A percentile compares a stretch with the other conserved stretches of the same genome.
Evolutionary conservation across 1,140 invertebrate genomes (phyloP).

Genomic region (Danaus melanippus): DNA sequence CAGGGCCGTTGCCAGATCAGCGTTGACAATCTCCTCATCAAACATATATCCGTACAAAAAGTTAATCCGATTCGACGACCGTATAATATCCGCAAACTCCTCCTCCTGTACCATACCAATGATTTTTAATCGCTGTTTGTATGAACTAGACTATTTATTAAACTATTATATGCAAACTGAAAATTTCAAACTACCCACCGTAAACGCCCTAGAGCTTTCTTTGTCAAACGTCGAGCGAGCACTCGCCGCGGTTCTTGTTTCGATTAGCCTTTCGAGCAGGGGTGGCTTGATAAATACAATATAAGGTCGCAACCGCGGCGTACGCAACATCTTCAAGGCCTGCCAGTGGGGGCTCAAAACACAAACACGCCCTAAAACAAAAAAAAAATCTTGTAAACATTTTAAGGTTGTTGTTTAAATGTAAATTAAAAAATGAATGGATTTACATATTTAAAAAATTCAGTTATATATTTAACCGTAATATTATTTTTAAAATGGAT

Average conservation of each 20-base stretch:
- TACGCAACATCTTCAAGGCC: slow-evolving; percentile 93
- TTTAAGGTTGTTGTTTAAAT: too few species aligned
- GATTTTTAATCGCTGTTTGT: neutral
- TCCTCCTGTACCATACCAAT: slow-evolving; percentile 81
- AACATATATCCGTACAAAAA: slow-evolving; percentile 96
- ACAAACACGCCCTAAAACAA: slow-evolving; percentile 78
- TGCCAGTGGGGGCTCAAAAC: slow-evolving; percentile 97
- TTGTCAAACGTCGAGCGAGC: slow-evolving; percentile 94
- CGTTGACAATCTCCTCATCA: slow-evolving; percentile 94
- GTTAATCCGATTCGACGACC: slow-evolving; percentile 91
- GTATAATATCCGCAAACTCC: slow-evolving; percentile 92
- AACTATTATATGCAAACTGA: too few species aligned
- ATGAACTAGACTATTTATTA: too few species aligned
- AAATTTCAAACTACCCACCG: slow-evolving; percentile 72
- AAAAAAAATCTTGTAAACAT: too few species aligned
- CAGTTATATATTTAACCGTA: too few species aligned
- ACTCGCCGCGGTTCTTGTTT: slow-evolving; percentile 84
- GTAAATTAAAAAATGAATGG: too few species aligned
- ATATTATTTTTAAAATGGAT: too few species aligned
- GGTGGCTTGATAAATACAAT: slow-evolving; percentile 96
- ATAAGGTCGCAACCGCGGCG: slow-evolving; percentile 93
- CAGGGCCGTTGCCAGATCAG: slow-evolving; percentile 89
- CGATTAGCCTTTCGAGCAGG: slow-evolving; percentile 85
- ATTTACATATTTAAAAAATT: too few species aligned
- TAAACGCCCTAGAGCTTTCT: slow-evolving; percentile 89